These are phyloP conservation scores for Danaus chrysippus DNA, from an alignment of 2,888 invertebrate species.

Conservation along the genomic window DNA sequence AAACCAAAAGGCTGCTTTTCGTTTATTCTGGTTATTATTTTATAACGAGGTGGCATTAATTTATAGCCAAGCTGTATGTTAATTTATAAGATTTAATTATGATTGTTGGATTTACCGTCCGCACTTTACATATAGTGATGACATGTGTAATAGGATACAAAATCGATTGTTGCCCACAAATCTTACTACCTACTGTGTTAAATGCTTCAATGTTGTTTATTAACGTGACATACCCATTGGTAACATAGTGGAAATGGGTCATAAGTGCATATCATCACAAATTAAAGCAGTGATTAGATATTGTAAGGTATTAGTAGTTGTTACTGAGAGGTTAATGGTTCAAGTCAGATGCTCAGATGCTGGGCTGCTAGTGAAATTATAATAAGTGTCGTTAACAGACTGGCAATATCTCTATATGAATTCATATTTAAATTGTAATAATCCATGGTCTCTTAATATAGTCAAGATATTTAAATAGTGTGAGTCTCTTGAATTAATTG, in stretches of 20 bases:
- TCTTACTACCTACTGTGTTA: conserved; percentile 55
- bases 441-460: conserved; percentile 75
- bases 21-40: conserved; percentile 63
- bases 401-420: conserved; percentile 76
- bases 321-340: conserved; percentile 73
- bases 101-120: conserved; percentile 78
- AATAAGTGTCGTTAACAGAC: conserved; percentile 75
- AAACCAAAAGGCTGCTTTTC: conserved; percentile 77
- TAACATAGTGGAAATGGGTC: conserved; percentile 66
- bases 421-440: conserved; percentile 76
- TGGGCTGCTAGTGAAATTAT: conserved; percentile 76
- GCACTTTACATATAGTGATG: conserved; percentile 72
- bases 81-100: conserved; percentile 70
- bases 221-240: conserved; percentile 57
- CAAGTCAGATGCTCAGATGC: conserved; percentile 73
- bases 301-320: conserved; percentile 78
- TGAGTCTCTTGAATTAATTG: conserved; percentile 73
- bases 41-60: conserved; percentile 75
- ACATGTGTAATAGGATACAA: conserved; percentile 63
- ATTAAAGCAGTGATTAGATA: conserved; percentile 77
- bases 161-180: conserved; percentile 63
- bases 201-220: conserved; percentile 60
- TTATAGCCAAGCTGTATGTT: conserved; percentile 77
- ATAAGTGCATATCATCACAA: conserved; percentile 80
- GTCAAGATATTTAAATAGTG: conserved; percentile 77